A percentile compares a stretch with the other conserved stretches of the same genome.
These are phyloP conservation scores for Rhabdophis nuchalis DNA, from an alignment of 2,797 vertebrate genomes.

Conservation along the genomic window DNA sequence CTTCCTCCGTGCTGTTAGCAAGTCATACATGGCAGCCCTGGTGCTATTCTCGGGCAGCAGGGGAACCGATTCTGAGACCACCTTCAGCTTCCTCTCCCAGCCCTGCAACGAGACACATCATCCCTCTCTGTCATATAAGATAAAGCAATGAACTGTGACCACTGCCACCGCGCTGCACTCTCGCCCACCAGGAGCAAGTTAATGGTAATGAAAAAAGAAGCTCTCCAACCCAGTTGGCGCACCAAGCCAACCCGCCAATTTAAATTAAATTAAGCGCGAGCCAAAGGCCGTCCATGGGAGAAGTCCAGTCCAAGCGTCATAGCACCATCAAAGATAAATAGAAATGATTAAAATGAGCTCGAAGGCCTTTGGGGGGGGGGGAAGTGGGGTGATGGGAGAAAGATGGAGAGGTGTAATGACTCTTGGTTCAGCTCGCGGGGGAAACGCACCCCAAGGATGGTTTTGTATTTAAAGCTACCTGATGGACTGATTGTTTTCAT, in stretches of 20 bases:
- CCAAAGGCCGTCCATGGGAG: slow-evolving; percentile 69
- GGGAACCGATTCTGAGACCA: slow-evolving; percentile 69
- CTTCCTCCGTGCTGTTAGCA: slow-evolving; percentile 71
- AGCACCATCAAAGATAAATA: slow-evolving; percentile 77
- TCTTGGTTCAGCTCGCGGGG: no score
- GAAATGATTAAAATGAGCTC: slow-evolving; percentile 74
- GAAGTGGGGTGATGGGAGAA: background rate
- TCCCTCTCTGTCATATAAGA: slow-evolving; percentile 80
- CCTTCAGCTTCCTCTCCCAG: slow-evolving; percentile 68
- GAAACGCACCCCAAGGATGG: background rate
- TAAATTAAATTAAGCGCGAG: slow-evolving; percentile 55
- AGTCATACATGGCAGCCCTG: slow-evolving; percentile 65
- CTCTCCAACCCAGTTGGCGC: slow-evolving; percentile 48
- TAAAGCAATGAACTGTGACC: slow-evolving; percentile 84
- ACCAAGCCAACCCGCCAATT: slow-evolving; percentile 29
- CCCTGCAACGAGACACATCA: slow-evolving; percentile 66
- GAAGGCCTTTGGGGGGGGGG: slow-evolving; percentile 63
- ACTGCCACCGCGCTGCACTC: slow-evolving; percentile 73
- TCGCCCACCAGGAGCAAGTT: slow-evolving; percentile 77
- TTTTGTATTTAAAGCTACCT: background rate
- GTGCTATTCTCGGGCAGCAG: slow-evolving; percentile 70
- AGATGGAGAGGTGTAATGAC: slow-evolving; percentile 25
- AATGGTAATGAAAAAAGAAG: slow-evolving; percentile 76
- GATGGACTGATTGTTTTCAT: background rate
- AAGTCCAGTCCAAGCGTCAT: slow-evolving; percentile 68